Percentiles rank a stretch among this genome's conserved stretches.
Conservation (phyloP, 2,797 vertebrate species). For the Acrossocheilus fasciatus region DNA sequence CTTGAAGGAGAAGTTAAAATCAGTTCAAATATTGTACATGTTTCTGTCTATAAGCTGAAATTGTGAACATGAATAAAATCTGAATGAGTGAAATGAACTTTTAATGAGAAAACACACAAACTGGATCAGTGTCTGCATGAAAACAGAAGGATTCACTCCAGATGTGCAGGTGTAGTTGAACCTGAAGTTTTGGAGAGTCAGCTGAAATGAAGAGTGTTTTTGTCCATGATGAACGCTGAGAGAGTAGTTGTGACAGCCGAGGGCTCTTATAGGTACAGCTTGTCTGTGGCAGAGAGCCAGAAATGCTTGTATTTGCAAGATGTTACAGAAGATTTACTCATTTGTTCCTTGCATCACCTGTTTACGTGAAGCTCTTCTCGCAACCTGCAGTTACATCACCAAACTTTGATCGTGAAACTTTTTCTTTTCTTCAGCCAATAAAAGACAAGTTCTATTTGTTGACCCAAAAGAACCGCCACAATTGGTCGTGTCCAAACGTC, state of each 20-base stretch:
- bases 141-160: too few relatives aligned
- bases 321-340: slow-evolving; percentile 76
- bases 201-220: too few relatives aligned
- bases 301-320: slow-evolving; percentile 65
- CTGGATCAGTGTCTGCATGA: too few relatives aligned
- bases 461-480: slow-evolving; percentile 10
- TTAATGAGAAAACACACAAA: too few relatives aligned
- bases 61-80: too few relatives aligned
- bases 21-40: too few relatives aligned
- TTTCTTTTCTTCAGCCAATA: slow-evolving; percentile 56
- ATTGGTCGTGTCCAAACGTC: slow-evolving; percentile 50
- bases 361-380: slow-evolving; percentile 67
- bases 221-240: too few relatives aligned
- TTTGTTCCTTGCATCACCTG: slow-evolving; percentile 79
- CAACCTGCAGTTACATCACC: slow-evolving; percentile 68
- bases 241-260: neutral
- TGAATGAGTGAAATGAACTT: too few relatives aligned
- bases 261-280: neutral
- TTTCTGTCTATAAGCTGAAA: too few relatives aligned
- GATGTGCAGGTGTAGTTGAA: too few relatives aligned
- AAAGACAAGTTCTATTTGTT: neutral
- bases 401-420: slow-evolving; percentile 45
- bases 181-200: too few relatives aligned
- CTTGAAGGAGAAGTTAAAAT: too few relatives aligned
- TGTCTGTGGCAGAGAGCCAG: slow-evolving; percentile 14